Evolutionary conservation across 2,797 vertebrate species (phyloP).

Genomic region (Cygnus olor): DNA sequence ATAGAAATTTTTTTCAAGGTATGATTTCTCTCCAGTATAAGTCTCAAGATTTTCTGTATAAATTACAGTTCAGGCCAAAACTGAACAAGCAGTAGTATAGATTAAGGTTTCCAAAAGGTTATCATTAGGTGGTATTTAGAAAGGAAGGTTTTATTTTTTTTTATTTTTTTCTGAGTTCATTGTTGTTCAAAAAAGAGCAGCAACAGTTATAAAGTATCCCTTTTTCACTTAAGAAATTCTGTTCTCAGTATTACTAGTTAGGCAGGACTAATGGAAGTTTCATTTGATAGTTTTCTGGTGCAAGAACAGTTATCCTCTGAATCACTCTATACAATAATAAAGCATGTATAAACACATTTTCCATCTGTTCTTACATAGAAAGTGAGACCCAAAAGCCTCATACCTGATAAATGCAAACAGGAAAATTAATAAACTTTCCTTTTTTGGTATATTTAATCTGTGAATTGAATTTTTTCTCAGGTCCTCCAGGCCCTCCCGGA

Average conservation of each 20-base stretch:
- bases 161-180: not conserved
- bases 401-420: not conserved
- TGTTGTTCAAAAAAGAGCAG: not conserved
- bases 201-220: not conserved
- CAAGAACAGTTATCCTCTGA: not conserved
- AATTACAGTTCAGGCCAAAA: not conserved
- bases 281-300: not conserved
- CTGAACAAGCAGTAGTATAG: not conserved
- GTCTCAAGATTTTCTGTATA: not conserved
- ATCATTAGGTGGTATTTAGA: not conserved
- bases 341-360: not conserved
- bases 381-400: not conserved
- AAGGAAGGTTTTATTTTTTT: not conserved
- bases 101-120: not conserved
- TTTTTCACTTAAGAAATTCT: not conserved
- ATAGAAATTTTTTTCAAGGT: not conserved
- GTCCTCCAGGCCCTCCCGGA: constrained; percentile 93
- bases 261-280: not conserved
- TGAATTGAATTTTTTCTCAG: constrained; percentile 72
- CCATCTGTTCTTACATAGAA: not conserved
- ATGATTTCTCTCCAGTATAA: not conserved
- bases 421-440: not conserved
- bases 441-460: not conserved
- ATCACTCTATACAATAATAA: not conserved
- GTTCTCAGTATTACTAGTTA: not conserved